These are phyloP conservation scores for Periophthalmus magnuspinnatus DNA, from an alignment of 2,797 vertebrate genomes.

Conservation along the genomic window DNA sequence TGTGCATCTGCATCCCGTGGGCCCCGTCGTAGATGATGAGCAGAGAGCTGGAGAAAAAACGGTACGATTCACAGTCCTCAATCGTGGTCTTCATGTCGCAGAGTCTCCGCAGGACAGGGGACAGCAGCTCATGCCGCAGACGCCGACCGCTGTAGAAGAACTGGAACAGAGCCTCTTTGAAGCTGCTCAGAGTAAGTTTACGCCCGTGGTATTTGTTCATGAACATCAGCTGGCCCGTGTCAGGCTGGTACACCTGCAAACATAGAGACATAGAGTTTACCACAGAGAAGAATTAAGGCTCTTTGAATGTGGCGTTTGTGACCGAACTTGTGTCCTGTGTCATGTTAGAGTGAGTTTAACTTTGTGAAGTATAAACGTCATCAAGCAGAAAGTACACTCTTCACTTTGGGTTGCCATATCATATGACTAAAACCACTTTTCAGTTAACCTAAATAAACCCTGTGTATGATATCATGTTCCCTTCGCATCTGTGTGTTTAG, in stretches of 20 bases:
- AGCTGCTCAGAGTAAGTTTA: constrained; percentile 92
- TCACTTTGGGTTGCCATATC: no score
- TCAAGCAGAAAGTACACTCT: no score
- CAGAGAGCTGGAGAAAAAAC: constrained; percentile 98
- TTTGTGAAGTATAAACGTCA: no score
- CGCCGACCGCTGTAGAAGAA: constrained; percentile 93
- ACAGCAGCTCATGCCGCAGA: constrained; percentile 90
- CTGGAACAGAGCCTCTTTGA: constrained; percentile 97
- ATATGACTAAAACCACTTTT: no score
- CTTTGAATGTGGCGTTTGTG: not conserved
- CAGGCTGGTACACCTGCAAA: constrained; percentile 92
- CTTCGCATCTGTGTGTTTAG: no score
- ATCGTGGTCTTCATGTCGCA: constrained; percentile 91
- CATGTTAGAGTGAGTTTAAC: no score
- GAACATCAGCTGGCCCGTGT: constrained; percentile 94
- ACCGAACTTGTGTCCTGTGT: not conserved
- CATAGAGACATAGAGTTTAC: not conserved
- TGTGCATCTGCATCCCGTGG: constrained; percentile 59
- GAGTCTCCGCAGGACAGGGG: constrained; percentile 90
- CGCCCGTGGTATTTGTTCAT: constrained; percentile 99
- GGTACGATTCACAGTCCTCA: constrained; percentile 95
- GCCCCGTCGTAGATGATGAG: constrained; percentile 96
- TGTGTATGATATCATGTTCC: no score
- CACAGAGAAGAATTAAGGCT: not conserved
- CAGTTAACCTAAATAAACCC: no score